Percentiles rank a stretch among this genome's conserved stretches.
These are phyloP conservation scores for Meloidogyne hapla DNA, from an alignment of 1,140 invertebrate species.

Conservation along the genomic window DNA sequence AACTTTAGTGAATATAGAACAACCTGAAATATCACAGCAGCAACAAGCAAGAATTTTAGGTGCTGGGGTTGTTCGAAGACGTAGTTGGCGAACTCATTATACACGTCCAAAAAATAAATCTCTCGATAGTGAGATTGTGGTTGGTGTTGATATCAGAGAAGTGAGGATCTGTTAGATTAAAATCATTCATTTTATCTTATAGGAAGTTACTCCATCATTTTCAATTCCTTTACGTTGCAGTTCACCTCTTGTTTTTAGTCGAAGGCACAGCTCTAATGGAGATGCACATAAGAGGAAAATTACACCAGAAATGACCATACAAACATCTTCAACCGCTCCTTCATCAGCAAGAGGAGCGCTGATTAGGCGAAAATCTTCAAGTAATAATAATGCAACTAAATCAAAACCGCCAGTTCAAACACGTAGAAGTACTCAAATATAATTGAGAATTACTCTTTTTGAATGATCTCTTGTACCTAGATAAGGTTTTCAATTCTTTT, in stretches of 20 bases:
- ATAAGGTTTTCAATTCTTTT: too few species aligned
- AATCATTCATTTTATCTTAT: not conserved
- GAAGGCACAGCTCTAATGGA: slow-evolving; percentile 27
- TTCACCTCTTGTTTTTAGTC: slow-evolving; percentile 11
- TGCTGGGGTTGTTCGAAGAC: slow-evolving; percentile 43
- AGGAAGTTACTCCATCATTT: slow-evolving; percentile 37
- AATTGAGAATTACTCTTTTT: not conserved
- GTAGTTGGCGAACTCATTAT: slow-evolving; percentile 50
- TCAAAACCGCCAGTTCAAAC: slow-evolving; percentile 23
- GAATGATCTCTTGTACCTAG: not conserved
- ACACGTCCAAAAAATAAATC: slow-evolving; percentile 50
- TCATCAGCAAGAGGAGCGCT: not conserved
- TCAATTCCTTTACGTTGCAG: slow-evolving; percentile 42
- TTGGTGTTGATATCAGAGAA: slow-evolving; percentile 16
- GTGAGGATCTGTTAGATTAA: slow-evolving; percentile 4
- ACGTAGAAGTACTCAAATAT: slow-evolving; percentile 30
- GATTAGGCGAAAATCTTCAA: slow-evolving; percentile 18
- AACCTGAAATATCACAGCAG: not conserved
- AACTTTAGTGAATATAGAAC: not conserved
- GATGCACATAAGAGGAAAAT: not conserved
- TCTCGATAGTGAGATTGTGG: slow-evolving; percentile 68
- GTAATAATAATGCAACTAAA: slow-evolving; percentile 5
- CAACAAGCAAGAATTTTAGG: not conserved
- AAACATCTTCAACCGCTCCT: not conserved
- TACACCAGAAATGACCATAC: not conserved